Evolutionary conservation across 37 sponge, comb jelly and placozoan genomes (phyloP).

Genomic region (Ianthella basta): DNA sequence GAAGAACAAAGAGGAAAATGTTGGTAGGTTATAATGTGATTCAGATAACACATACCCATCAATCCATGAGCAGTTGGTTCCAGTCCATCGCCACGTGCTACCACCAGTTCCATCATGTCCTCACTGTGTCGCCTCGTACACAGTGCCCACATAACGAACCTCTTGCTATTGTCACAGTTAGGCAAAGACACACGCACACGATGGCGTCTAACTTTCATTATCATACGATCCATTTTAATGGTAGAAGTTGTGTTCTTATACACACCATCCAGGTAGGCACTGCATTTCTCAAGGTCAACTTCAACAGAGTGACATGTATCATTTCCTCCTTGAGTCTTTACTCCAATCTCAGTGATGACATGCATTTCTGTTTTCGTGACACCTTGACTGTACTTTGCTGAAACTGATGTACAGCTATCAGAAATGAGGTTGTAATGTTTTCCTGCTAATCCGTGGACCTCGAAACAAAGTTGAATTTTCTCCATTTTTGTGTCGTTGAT

Average conservation of each 20-base stretch:
- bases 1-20: too few relatives aligned
- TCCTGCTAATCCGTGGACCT: neutral
- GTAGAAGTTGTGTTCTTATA: too few relatives aligned
- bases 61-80: constrained; percentile 17
- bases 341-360: constrained; percentile 18
- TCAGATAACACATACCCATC: constrained; percentile 15
- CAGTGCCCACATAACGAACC: constrained; percentile 17
- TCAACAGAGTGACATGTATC: neutral
- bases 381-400: neutral
- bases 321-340: neutral
- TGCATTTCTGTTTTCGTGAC: neutral
- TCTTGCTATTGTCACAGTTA: constrained; percentile 35
- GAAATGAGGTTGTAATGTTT: constrained; percentile 22
- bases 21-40: too few relatives aligned
- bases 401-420: neutral
- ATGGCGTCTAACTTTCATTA: neutral
- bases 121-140: neutral
- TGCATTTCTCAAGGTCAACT: neutral
- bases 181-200: constrained; percentile 3
- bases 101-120: constrained; percentile 27
- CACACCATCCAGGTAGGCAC: constrained; percentile 1
- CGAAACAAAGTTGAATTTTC: neutral
- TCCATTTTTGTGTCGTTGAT: neutral
- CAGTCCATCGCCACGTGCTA: neutral
- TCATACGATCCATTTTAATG: neutral